A percentile compares a stretch with the other conserved stretches of the same genome.
phyloP scores from a whole-genome alignment of 1,140 invertebrate species.

The Euura saliciscinereae region DNA sequence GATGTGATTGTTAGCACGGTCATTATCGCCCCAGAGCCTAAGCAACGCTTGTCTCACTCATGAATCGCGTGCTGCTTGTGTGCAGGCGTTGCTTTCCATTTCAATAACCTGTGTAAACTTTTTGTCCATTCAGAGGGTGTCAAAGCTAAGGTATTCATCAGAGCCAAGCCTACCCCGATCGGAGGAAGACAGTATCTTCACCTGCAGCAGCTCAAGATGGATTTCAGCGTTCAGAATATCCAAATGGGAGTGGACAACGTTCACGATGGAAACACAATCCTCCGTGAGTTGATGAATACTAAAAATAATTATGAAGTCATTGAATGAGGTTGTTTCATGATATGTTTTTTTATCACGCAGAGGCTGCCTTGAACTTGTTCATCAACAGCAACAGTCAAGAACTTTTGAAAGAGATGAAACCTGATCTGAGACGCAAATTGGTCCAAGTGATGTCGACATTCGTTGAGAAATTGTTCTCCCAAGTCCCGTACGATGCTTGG shows the following conservation, averaged over 20 bases:
- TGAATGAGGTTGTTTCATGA: not conserved
- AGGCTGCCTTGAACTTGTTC: constrained; percentile 83
- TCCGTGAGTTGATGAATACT: constrained; percentile 66
- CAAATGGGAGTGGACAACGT: constrained; percentile 84
- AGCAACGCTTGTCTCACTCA: not conserved
- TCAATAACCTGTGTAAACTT: too few species aligned
- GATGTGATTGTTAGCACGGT: not conserved
- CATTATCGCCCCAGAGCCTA: not conserved
- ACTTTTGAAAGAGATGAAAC: constrained; percentile 84
- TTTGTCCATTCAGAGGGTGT: constrained; percentile 68
- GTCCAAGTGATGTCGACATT: constrained; percentile 76
- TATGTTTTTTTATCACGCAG: constrained; percentile 57
- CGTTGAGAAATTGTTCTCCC: constrained; percentile 73
- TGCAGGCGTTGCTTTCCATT: not conserved
- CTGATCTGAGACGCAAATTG: constrained; percentile 77
- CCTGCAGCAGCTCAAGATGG: constrained; percentile 78
- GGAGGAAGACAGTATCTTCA: constrained; percentile 69
- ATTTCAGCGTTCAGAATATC: constrained; percentile 79
- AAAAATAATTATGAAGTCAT: constrained; percentile 15
- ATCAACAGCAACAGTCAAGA: constrained; percentile 85
- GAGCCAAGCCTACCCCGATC: constrained; percentile 66
- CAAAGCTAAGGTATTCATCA: constrained; percentile 82
- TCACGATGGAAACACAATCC: constrained; percentile 76
- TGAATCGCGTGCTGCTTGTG: not conserved
- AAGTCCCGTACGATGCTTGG: constrained; percentile 80